Percentiles rank a stretch among this genome's conserved stretches.
phyloP scores from a whole-genome alignment of 1,140 invertebrate genomes.

The Aphidius gifuensis region DNA sequence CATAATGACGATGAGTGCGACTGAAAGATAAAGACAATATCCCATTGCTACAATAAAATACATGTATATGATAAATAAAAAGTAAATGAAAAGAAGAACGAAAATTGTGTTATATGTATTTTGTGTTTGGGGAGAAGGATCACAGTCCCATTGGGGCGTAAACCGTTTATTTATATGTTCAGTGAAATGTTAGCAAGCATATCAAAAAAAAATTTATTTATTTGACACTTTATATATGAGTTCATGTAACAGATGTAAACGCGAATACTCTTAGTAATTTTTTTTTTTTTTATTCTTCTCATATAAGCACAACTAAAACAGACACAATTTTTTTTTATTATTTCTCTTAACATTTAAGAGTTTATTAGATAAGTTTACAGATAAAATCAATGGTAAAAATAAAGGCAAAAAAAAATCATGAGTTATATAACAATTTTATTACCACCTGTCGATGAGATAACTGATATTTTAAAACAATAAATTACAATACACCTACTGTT shows the following conservation, averaged over 20 bases:
- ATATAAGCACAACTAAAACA: neutral
- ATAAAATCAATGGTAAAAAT: no score
- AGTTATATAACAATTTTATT: slow-evolving; percentile 18
- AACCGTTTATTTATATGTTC: slow-evolving; percentile 55
- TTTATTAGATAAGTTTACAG: no score
- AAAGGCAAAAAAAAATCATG: no score
- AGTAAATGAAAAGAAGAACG: neutral
- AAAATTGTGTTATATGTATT: neutral
- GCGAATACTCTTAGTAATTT: no score
- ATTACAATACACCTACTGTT: no score
- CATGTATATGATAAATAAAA: neutral
- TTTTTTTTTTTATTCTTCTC: neutral
- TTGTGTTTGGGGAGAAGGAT: neutral
- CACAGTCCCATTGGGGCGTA: slow-evolving; percentile 37
- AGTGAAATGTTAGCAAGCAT: slow-evolving; percentile 34
- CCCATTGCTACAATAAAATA: neutral
- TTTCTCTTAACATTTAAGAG: slow-evolving; percentile 11
- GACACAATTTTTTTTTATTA: neutral
- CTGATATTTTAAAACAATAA: neutral
- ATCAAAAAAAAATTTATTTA: no score
- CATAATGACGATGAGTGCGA: slow-evolving; percentile 25
- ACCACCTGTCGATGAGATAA: slow-evolving; percentile 23
- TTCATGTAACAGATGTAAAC: slow-evolving; percentile 10
- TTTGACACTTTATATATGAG: neutral
- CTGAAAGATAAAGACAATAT: slow-evolving; percentile 21